Conservation (phyloP, 2,113 vertebrate genomes). For the Trogon surrucura region DNA sequence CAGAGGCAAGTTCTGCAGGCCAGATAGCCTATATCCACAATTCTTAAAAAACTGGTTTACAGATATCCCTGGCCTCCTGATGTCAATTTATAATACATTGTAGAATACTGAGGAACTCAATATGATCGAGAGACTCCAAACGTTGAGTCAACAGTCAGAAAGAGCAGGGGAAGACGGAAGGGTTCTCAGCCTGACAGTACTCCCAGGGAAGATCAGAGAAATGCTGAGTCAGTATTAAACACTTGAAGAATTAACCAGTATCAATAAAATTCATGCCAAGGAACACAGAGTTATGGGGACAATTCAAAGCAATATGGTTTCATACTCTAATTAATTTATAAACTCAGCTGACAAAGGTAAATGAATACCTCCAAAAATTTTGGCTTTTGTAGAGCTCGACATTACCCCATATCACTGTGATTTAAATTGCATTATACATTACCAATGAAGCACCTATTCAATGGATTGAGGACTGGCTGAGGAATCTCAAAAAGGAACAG, state of each 20-base stretch:
- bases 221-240: neutral
- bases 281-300: neutral
- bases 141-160: neutral
- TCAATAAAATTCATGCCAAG: neutral
- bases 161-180: neutral
- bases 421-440: slow-evolving; percentile 11
- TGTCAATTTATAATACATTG: neutral
- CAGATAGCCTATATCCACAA: neutral
- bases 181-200: neutral
- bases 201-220: neutral
- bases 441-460: neutral
- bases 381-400: neutral
- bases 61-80: neutral
- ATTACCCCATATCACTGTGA: neutral
- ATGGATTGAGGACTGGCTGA: neutral
- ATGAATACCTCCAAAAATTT: neutral
- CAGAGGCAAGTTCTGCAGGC: neutral
- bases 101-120: neutral
- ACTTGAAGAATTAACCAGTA: neutral
- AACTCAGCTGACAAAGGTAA: neutral
- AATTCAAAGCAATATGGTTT: neutral
- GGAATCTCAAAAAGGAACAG: slow-evolving; percentile 16
- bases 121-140: neutral
- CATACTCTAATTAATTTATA: neutral
- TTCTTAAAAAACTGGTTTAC: neutral